These are phyloP conservation scores for Pseudoips prasinana DNA, from an alignment of 2,888 invertebrate genomes.

Conservation along the genomic window DNA sequence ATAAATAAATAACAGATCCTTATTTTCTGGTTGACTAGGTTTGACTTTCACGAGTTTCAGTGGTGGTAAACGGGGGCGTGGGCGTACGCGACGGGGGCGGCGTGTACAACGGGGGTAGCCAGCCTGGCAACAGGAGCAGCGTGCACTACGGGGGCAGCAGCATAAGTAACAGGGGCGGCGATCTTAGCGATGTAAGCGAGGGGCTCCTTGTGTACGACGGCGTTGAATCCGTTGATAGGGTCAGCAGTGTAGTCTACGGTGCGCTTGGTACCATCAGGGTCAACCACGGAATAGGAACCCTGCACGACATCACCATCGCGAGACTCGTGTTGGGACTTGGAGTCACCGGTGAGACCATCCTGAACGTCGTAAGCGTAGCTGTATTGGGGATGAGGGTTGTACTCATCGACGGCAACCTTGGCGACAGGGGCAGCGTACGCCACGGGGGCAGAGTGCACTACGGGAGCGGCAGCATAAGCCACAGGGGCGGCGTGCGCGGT, in stretches of 20 bases:
- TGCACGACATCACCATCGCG: slow-evolving; percentile 7
- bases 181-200: slow-evolving; percentile 13
- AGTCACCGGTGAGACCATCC: no score
- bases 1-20: no score
- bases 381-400: no score
- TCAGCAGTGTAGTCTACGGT: slow-evolving; percentile 77
- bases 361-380: no score
- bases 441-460: slow-evolving; percentile 40
- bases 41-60: no score
- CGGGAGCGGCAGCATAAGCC: slow-evolving; percentile 29
- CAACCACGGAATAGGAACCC: slow-evolving; percentile 76
- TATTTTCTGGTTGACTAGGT: no score
- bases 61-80: slow-evolving; percentile 51
- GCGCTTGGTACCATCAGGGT: slow-evolving; percentile 76
- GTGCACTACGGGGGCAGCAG: no score
- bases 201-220: slow-evolving; percentile 65
- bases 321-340: no score
- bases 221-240: slow-evolving; percentile 59
- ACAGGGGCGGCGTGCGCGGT: slow-evolving; percentile 29
- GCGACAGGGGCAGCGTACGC: slow-evolving; percentile 39
- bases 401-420: slow-evolving; percentile 26
- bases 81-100: slow-evolving; percentile 40
- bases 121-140: slow-evolving; percentile 3
- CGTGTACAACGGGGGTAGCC: no score
- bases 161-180: slow-evolving; percentile 2